A percentile compares a stretch with the other conserved stretches of the same genome.
Conservation (phyloP, 92 coral and sea anemone species). For the Metridium senile region DNA sequence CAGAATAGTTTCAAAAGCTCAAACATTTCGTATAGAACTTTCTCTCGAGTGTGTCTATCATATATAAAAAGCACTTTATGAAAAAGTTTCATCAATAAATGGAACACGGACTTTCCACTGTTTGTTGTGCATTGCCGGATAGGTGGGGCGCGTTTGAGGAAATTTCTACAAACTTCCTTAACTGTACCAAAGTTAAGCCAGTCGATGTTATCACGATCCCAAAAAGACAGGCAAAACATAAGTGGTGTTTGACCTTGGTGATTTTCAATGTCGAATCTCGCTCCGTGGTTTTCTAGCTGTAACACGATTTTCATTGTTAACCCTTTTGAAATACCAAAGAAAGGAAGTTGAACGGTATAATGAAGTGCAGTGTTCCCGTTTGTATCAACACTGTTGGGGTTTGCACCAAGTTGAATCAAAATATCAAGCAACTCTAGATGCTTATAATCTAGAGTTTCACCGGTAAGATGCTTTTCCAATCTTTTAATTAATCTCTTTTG, state of each 20-base stretch:
- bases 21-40: not conserved
- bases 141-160: not conserved
- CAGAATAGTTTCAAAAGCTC: not conserved
- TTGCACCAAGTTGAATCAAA: conserved; percentile 18
- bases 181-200: too few species aligned
- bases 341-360: conserved; percentile 1
- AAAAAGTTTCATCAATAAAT: conserved; percentile 3
- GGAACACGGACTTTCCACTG: conserved; percentile 2
- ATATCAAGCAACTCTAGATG: not conserved
- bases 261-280: not conserved
- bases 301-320: not conserved
- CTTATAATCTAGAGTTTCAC: not conserved
- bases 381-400: conserved; percentile 33
- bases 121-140: not conserved
- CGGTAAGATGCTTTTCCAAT: too few species aligned
- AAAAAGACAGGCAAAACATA: conserved; percentile 5
- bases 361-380: conserved; percentile 40
- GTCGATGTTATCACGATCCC: not conserved
- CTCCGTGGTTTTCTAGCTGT: conserved; percentile 9
- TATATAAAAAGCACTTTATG: not conserved
- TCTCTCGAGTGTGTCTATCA: not conserved
- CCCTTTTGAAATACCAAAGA: conserved; percentile 4
- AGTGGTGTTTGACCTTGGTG: conserved; percentile 20
- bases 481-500: not conserved
- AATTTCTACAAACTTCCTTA: not conserved